phyloP scores from a whole-genome alignment of 2,797 vertebrate genomes.

The Bothrops alternatus region DNA sequence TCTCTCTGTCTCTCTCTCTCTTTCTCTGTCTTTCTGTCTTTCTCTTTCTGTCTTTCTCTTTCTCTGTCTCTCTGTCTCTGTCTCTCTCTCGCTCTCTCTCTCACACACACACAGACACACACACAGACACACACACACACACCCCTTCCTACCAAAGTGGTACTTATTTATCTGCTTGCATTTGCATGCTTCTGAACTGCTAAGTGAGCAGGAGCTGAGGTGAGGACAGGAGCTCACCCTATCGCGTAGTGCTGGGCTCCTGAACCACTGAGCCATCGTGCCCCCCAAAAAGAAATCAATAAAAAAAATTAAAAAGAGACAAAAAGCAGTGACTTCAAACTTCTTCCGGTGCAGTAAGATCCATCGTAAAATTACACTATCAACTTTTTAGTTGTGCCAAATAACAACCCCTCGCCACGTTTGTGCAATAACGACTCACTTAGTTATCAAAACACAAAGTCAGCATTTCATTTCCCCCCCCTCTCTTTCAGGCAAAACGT shows the following conservation, averaged over 20 bases:
- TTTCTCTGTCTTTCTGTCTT: too few relatives aligned
- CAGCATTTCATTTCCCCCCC: too few relatives aligned
- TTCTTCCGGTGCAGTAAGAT: background rate
- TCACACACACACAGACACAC: too few relatives aligned
- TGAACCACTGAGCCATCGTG: background rate
- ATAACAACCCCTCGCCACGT: background rate
- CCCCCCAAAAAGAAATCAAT: background rate
- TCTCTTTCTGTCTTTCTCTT: fast-evolving
- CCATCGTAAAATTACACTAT: background rate
- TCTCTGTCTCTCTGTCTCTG: background rate
- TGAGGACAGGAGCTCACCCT: too few relatives aligned
- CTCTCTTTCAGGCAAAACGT: background rate
- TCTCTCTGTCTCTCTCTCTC: too few relatives aligned
- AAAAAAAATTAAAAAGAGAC: too few relatives aligned
- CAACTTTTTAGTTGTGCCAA: background rate
- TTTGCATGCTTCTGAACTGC: background rate
- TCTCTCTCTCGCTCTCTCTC: too few relatives aligned
- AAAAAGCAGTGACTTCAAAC: background rate
- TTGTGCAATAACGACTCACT: background rate
- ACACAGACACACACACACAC: too few relatives aligned
- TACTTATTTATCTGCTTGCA: background rate
- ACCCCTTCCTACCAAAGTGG: background rate
- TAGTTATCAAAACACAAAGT: background rate
- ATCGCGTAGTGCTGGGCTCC: too few relatives aligned
- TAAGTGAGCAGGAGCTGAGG: too few relatives aligned